phyloP scores from a whole-genome alignment of 1,140 invertebrate genomes.

The Melitaea cinxia region DNA sequence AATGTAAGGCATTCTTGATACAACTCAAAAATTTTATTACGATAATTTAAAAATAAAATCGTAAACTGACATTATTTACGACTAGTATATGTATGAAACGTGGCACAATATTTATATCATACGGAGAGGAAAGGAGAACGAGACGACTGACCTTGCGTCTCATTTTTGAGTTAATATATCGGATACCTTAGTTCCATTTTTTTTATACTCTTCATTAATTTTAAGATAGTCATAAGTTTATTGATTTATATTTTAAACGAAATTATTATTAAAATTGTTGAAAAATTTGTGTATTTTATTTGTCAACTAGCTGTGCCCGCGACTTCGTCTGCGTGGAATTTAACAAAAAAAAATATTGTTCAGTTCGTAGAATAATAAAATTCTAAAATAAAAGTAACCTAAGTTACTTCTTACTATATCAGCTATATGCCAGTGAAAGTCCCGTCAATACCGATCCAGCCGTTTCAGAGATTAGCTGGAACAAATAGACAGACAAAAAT shows the following conservation, averaged over 20 bases:
- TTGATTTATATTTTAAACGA: constrained; percentile 56
- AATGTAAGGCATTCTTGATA: no score
- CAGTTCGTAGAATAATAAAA: no score
- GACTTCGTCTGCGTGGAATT: no score
- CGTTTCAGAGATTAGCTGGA: no score
- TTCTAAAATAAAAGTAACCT: no score
- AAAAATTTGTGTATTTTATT: no score
- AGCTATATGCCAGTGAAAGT: no score
- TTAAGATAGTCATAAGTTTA: constrained; percentile 52
- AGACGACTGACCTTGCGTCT: not conserved
- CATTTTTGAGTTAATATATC: constrained; percentile 2
- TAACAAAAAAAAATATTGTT: no score
- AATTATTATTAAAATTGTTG: constrained; percentile 56
- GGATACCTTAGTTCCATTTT: constrained; percentile 5
- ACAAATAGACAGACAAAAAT: no score
- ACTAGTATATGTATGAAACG: not conserved
- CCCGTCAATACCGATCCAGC: no score
- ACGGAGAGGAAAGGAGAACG: not conserved
- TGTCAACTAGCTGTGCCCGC: no score
- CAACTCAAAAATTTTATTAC: not conserved
- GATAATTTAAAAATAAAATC: not conserved
- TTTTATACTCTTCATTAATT: constrained; percentile 41
- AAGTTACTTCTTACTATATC: no score
- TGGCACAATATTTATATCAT: constrained; percentile 3
- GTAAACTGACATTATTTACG: not conserved